These are phyloP conservation scores for Manacus vitellinus DNA, from an alignment of 2,113 vertebrate genomes.

Conservation along the genomic window DNA sequence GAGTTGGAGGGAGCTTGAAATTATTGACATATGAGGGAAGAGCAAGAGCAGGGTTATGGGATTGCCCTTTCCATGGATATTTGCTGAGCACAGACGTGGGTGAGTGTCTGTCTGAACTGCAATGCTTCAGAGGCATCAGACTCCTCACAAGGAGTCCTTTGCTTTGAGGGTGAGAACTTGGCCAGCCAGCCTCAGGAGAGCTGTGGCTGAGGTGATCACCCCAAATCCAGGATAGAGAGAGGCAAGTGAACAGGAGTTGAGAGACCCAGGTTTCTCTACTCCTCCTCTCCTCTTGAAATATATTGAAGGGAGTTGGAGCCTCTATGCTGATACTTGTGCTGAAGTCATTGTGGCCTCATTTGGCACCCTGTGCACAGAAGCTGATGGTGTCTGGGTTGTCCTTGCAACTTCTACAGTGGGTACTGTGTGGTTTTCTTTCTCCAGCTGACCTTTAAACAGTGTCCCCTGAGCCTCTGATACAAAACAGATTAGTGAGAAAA, in stretches of 20 bases:
- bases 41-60: not conserved
- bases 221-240: not conserved
- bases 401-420: fast-evolving
- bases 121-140: not conserved
- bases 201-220: not conserved
- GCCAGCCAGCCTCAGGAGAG: not conserved
- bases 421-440: fast-evolving
- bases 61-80: not conserved
- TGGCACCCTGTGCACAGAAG: not conserved
- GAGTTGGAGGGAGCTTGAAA: not conserved
- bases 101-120: not conserved
- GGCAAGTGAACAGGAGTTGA: not conserved
- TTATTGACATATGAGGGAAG: not conserved
- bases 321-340: not conserved
- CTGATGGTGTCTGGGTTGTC: fast-evolving
- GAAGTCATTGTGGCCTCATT: not conserved
- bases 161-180: not conserved
- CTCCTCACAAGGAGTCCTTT: not conserved
- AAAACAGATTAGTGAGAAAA: not conserved
- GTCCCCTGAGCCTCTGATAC: not conserved
- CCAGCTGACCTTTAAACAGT: not conserved
- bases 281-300: not conserved
- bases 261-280: not conserved
- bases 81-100: not conserved
- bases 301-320: not conserved